Evolutionary conservation across 2,888 invertebrate species (phyloP).

Genomic region (Opisthograptis luteolata): DNA sequence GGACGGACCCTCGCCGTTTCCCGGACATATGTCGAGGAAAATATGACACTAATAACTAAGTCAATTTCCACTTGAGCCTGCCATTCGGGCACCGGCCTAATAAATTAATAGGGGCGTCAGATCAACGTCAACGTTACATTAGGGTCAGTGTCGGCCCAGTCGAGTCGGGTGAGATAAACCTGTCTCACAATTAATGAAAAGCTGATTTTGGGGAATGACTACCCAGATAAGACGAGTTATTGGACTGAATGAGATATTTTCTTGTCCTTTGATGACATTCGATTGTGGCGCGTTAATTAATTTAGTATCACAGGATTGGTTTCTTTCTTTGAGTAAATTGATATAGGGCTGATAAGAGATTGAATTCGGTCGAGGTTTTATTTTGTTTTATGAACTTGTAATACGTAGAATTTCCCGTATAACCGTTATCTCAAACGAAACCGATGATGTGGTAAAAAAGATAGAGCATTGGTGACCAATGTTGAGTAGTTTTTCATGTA

Average conservation of each 20-base stretch:
- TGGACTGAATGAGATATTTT: slow-evolving; percentile 63
- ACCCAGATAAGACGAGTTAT: slow-evolving; percentile 60
- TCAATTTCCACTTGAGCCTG: slow-evolving; percentile 61
- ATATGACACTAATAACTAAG: slow-evolving; percentile 70
- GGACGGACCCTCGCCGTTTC: slow-evolving; percentile 49
- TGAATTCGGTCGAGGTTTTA: slow-evolving; percentile 13
- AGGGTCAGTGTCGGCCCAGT: slow-evolving; percentile 58
- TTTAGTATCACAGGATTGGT: slow-evolving; percentile 44
- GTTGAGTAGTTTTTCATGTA: no score
- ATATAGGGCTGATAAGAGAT: slow-evolving; percentile 19
- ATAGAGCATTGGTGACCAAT: background rate
- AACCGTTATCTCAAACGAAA: slow-evolving; percentile 14
- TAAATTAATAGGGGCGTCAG: slow-evolving; percentile 75
- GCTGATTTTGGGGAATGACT: slow-evolving; percentile 69
- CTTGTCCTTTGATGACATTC: slow-evolving; percentile 49
- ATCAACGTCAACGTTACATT: slow-evolving; percentile 69
- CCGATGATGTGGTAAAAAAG: slow-evolving; percentile 4
- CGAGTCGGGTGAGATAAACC: slow-evolving; percentile 57
- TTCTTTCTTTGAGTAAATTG: slow-evolving; percentile 23
- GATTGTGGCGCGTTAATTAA: slow-evolving; percentile 58
- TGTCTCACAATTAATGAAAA: slow-evolving; percentile 75
- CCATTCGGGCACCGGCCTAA: slow-evolving; percentile 53
- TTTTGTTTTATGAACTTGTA: slow-evolving; percentile 16
- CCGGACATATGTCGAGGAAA: slow-evolving; percentile 59
- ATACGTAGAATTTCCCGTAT: background rate